A percentile compares a stretch with the other conserved stretches of the same genome.
Conservation (phyloP, 2,888 invertebrate genomes). For the Scelioninae gen. 2 region DNA sequence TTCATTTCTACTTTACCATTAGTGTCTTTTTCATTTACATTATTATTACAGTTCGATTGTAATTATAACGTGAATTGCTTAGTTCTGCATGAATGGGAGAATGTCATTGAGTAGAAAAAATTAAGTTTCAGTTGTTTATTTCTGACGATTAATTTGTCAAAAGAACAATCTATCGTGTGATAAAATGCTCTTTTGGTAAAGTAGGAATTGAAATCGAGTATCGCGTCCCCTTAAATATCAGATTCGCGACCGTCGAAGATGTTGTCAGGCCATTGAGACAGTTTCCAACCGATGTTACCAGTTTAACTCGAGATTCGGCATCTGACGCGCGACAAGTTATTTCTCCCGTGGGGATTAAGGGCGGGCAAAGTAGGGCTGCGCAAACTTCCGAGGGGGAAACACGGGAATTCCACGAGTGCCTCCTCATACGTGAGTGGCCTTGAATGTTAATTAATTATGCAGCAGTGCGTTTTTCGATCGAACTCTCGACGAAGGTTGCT, state of each 20-base stretch:
- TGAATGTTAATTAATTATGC: slow-evolving; percentile 58
- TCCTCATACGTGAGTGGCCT: slow-evolving; percentile 48
- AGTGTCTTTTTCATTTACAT: too few relatives aligned
- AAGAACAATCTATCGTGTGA: too few relatives aligned
- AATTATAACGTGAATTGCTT: too few relatives aligned
- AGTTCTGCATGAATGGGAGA: too few relatives aligned
- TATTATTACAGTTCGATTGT: too few relatives aligned
- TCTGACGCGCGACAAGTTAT: slow-evolving; percentile 18
- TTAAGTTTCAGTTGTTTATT: too few relatives aligned
- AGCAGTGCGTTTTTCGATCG: slow-evolving; percentile 55
- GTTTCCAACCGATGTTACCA: slow-evolving; percentile 7
- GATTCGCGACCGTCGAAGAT: slow-evolving; percentile 4
- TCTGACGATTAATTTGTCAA: too few relatives aligned
- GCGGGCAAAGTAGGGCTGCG: slow-evolving; percentile 6
- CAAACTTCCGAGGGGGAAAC: slow-evolving; percentile 31
- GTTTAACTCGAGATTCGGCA: slow-evolving; percentile 9
- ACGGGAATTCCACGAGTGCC: slow-evolving; percentile 33
- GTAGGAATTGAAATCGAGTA: too few relatives aligned
- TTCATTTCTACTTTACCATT: too few relatives aligned
- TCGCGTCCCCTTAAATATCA: neutral
- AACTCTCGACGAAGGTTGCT: slow-evolving; percentile 51
- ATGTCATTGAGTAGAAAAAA: too few relatives aligned
- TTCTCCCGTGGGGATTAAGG: neutral
- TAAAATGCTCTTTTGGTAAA: too few relatives aligned
- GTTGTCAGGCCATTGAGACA: slow-evolving; percentile 4